Evolutionary conservation across 2,113 vertebrate genomes (phyloP).

Genomic region (Ceyx cyanopectus): DNA sequence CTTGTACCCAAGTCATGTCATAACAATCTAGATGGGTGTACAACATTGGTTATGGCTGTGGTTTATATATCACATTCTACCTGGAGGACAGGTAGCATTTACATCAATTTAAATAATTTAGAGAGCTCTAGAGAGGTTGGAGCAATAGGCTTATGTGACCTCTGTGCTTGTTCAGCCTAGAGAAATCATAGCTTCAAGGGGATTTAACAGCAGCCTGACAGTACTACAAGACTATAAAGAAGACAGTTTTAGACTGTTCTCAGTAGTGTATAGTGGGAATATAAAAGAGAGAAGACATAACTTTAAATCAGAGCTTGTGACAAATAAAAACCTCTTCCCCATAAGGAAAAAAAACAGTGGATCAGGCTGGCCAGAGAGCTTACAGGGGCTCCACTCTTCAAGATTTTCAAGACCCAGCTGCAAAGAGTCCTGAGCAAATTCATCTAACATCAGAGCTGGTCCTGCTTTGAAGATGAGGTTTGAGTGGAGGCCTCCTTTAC

Average conservation of each 20-base stretch:
- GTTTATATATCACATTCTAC: neutral
- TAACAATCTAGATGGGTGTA: neutral
- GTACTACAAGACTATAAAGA: neutral
- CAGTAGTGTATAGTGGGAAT: neutral
- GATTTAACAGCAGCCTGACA: neutral
- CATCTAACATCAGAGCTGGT: neutral
- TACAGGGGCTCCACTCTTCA: neutral
- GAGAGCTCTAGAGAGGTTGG: neutral
- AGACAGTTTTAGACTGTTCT: neutral
- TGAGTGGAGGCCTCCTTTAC: neutral
- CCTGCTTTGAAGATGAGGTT: neutral
- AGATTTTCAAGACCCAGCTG: neutral
- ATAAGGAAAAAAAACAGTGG: neutral
- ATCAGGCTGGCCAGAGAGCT: neutral
- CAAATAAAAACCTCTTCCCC: neutral
- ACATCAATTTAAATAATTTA: neutral
- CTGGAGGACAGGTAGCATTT: neutral
- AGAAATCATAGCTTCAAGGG: neutral
- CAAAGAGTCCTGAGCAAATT: neutral
- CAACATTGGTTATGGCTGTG: neutral
- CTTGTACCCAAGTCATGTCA: neutral
- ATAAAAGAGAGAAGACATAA: neutral
- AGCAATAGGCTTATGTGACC: neutral
- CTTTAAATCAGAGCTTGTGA: neutral
- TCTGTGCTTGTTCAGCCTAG: neutral